Base-by-base conservation (phyloP, 2,888 invertebrate species). In the Nephrotoma guestfalica region DNA sequence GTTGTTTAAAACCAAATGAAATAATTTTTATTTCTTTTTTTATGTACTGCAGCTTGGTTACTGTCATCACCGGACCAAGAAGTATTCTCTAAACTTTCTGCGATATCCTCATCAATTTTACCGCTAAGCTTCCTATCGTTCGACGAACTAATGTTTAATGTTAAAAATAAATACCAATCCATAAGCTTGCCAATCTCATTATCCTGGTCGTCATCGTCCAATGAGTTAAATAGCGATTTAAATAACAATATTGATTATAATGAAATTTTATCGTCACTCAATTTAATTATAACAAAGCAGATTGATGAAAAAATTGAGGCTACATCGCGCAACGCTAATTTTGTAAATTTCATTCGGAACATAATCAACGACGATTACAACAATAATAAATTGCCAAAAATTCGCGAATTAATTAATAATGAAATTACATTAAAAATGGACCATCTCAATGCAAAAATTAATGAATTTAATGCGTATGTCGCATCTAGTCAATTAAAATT, bases 221-320 rank as follows among this genome's bases (percentile, higher is more conserved):
- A 43, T 43, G 11, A 43, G 7, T 4, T 71, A 4, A 71, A 11
- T 85, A 85, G 9, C 41, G n/a, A 85, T 41, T 6, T 7, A 30
- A 86, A 86, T 86, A 45, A 86, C 45, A 45, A 86, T 86, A 45
- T 45, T 30, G 91, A 91, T 86, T 91, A 90, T 88, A 90, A 90
- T 87, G 90, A 90, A 87, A 90, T 91, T 87, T 88, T 91, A 41
- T 90, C 90, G 87, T 90, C 91, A 87, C 90, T 91, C 41, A 90
- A 91, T 86, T 89, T 87, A 86, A 91, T 91, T 87, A 90, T 91
- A 87, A 90, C 91, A 86, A 89, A 91, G 87, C 88, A 91, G 87
- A 89, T 91, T 41, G 89, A 90, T 47, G 87, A 90, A 40, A 91
- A 71, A 71, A 71, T 71, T 71, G 71, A 18, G 30, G 71, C 6